phyloP scores from a whole-genome alignment of 2,113 vertebrate species.

The Acrocephalus kingi region DNA sequence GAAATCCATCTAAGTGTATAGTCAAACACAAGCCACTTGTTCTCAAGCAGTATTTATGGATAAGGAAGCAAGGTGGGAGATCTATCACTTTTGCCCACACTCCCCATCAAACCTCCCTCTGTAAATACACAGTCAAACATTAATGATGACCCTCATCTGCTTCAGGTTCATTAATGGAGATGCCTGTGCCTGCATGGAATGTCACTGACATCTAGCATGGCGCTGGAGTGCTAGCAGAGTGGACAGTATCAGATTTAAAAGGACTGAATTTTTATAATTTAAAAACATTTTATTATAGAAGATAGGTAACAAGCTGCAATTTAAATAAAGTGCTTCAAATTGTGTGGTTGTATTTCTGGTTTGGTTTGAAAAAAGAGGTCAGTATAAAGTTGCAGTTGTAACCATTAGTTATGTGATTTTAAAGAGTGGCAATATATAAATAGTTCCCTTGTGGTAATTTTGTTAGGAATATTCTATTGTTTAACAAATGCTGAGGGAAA shows the following conservation, averaged over 20 bases:
- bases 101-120: constrained; percentile 10
- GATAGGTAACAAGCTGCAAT: constrained; percentile 1
- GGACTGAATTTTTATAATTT: background rate
- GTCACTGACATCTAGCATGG: constrained; percentile 1
- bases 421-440: background rate
- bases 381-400: background rate
- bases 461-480: background rate
- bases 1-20: background rate
- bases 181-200: constrained; percentile 7
- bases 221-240: background rate
- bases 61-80: constrained; percentile 48
- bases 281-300: background rate
- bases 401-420: background rate
- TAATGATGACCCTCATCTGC: constrained; percentile 43
- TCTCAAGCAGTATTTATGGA: constrained; percentile 32
- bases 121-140: constrained; percentile 52
- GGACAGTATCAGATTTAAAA: background rate
- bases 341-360: background rate
- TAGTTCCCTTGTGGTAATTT: background rate
- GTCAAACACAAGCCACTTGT: constrained; percentile 31
- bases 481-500: background rate
- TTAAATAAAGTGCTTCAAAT: constrained; percentile 5
- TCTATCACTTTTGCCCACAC: background rate
- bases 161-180: constrained; percentile 11
- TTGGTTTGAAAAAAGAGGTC: background rate